Evolutionary conservation across 2,888 invertebrate genomes (phyloP).

Genomic region (Yponomeuta evonymella): DNA sequence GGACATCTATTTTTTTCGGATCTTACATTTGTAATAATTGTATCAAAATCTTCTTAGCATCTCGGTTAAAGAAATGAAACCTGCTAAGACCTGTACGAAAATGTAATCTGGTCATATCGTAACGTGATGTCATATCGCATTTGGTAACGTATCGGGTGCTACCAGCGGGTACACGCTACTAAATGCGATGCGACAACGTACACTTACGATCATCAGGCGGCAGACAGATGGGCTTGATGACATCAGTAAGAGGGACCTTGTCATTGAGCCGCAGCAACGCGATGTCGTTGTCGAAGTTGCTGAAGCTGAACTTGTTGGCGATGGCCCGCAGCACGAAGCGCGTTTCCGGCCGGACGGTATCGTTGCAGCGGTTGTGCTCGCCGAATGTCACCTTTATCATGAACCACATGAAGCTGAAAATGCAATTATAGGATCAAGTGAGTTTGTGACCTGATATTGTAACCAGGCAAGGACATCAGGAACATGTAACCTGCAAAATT

Average conservation of each 20-base stretch:
- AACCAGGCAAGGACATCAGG: background rate
- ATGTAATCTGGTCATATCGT: no score
- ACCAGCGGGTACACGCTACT: background rate
- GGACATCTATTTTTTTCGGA: no score
- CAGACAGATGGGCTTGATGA: constrained; percentile 89
- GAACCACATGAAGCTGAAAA: constrained; percentile 91
- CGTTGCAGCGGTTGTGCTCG: constrained; percentile 89
- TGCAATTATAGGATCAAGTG: background rate
- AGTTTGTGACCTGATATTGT: background rate
- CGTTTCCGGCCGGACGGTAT: constrained; percentile 83
- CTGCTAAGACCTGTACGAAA: no score
- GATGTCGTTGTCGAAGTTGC: constrained; percentile 93
- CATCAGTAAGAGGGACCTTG: constrained; percentile 84
- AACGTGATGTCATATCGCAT: no score
- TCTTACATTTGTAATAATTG: no score
- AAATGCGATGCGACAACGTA: background rate
- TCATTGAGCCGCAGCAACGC: constrained; percentile 88
- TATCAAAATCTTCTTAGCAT: no score
- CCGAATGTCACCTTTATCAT: constrained; percentile 93
- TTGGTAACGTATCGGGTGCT: no score
- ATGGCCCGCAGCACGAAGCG: constrained; percentile 86
- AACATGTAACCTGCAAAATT: no score
- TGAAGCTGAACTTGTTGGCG: constrained; percentile 87
- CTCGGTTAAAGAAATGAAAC: no score
- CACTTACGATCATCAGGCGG: constrained; percentile 76